Conservation (phyloP, 2,888 invertebrate genomes). For the Pollenia griseotomentosa region DNA sequence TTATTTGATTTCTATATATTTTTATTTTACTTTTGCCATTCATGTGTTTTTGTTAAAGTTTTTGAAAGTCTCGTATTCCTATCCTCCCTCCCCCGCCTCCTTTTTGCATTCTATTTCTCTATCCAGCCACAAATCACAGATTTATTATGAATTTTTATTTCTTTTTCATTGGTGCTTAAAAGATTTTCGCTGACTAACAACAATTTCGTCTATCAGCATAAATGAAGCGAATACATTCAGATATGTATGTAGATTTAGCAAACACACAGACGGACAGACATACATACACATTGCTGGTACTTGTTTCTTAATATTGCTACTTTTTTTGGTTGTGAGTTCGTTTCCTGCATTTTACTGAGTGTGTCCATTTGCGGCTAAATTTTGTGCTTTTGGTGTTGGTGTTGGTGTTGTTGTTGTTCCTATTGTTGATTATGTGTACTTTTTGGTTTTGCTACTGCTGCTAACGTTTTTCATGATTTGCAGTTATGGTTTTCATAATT, state of each 20-base stretch:
- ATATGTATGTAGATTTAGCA: conserved; percentile 57
- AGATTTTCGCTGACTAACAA: conserved; percentile 70
- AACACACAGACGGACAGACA: conserved; percentile 18
- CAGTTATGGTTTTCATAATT: conserved; percentile 35
- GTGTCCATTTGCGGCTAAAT: conserved; percentile 44
- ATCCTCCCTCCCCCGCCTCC: not conserved
- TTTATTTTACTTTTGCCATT: not conserved
- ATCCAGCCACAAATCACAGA: conserved; percentile 57
- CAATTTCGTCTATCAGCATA: conserved; percentile 63
- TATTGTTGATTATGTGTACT: not conserved
- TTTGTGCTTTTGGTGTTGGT: conserved; percentile 8
- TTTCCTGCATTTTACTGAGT: conserved; percentile 37
- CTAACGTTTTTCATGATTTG: conserved; percentile 38
- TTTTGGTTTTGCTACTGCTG: not conserved
- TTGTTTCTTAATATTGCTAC: conserved; percentile 12
- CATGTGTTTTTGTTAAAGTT: not conserved
- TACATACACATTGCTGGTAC: not conserved
- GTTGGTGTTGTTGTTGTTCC: not conserved
- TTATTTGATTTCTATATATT: not conserved
- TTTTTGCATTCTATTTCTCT: not conserved
- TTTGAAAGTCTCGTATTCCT: not conserved
- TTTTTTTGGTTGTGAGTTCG: conserved; percentile 17
- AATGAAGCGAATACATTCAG: conserved; percentile 61
- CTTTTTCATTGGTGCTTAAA: conserved; percentile 64
- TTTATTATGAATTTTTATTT: conserved; percentile 70